A percentile compares a stretch with the other conserved stretches of the same genome.
Conservation (phyloP, 2,888 invertebrate species). For the Melipona bicolor region DNA sequence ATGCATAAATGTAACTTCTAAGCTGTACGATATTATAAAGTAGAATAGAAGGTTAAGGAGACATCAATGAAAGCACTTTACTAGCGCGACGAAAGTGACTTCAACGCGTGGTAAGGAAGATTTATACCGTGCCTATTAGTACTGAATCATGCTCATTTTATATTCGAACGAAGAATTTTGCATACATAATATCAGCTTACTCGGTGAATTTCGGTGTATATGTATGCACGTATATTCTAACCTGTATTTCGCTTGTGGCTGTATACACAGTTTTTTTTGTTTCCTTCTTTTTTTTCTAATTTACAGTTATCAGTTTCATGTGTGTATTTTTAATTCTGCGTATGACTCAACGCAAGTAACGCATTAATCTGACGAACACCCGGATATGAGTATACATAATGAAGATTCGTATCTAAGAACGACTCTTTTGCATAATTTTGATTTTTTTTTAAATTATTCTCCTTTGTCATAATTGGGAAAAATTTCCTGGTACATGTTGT, state of each 20-base stretch:
- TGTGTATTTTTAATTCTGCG: neutral
- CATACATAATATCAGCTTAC: neutral
- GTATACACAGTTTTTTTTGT: neutral
- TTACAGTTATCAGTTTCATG: neutral
- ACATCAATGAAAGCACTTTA: constrained; percentile 21
- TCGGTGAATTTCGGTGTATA: neutral
- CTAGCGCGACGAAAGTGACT: constrained; percentile 19
- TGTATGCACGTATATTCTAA: neutral
- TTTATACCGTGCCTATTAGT: no score
- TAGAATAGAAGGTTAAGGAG: neutral
- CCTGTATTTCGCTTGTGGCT: neutral
- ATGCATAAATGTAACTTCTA: neutral
- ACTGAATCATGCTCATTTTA: neutral
- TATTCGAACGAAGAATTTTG: constrained; percentile 1
- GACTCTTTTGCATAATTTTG: constrained; percentile 6
- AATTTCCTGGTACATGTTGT: neutral
- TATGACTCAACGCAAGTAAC: neutral
- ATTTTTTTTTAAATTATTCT: neutral
- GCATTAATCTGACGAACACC: constrained; percentile 5
- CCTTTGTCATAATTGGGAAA: neutral
- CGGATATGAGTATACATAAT: constrained; percentile 15
- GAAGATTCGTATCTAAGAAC: constrained; percentile 25
- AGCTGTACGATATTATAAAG: neutral
- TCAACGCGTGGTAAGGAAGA: constrained; percentile 22
- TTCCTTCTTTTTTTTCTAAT: neutral